Conservation (phyloP, 1,140 invertebrate genomes). For the Temnothorax curvispinosus region DNA sequence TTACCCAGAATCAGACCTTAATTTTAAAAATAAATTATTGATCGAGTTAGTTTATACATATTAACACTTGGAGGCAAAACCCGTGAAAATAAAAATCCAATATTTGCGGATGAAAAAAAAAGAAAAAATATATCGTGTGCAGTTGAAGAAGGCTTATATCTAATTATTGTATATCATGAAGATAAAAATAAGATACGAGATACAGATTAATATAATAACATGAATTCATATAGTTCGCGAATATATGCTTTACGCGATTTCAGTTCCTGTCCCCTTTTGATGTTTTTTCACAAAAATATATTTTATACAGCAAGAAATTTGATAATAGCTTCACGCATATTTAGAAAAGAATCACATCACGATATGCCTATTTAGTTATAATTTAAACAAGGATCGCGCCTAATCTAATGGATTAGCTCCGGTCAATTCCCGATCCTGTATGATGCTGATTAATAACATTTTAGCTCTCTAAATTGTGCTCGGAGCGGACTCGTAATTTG, state of each 20-base stretch:
- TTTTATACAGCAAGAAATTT: background rate
- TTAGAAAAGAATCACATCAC: background rate
- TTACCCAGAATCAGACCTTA: background rate
- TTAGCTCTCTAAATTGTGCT: slow-evolving; percentile 5
- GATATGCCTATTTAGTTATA: slow-evolving; percentile 21
- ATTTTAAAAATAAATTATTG: background rate
- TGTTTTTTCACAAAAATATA: background rate
- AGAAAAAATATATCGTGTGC: background rate
- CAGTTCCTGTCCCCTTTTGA: background rate
- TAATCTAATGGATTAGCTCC: slow-evolving; percentile 10
- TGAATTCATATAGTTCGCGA: background rate
- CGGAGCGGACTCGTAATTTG: background rate
- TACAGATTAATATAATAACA: background rate
- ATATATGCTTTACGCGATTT: no score
- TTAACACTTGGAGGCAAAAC: background rate
- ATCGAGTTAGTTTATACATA: background rate
- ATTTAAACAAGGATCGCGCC: background rate
- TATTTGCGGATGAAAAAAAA: background rate
- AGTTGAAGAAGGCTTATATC: background rate
- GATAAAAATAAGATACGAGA: background rate
- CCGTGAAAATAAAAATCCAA: background rate
- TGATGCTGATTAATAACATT: background rate
- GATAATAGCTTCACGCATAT: background rate
- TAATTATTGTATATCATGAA: background rate
- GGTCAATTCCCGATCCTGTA: background rate